Evolutionary conservation across 1,140 invertebrate genomes (phyloP).

Genomic region (Holotrichia oblita): DNA sequence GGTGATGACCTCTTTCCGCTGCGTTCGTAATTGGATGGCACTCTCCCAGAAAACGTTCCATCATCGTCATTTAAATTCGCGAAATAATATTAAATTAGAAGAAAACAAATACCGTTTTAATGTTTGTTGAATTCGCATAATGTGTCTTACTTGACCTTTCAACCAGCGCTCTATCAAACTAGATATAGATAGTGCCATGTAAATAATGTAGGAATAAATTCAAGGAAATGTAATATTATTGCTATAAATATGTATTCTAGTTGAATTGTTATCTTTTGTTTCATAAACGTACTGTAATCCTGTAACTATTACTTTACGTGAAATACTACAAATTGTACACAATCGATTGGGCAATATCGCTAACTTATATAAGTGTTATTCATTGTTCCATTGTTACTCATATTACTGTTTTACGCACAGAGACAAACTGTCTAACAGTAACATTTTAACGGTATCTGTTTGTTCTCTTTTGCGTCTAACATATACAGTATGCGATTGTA

Average conservation of each 20-base stretch:
- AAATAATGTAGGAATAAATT: too few species aligned
- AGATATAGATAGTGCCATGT: too few species aligned
- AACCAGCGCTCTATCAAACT: too few species aligned
- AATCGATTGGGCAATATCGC: neutral
- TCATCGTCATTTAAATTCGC: neutral
- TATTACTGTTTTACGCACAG: neutral
- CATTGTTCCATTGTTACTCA: neutral
- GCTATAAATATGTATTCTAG: too few species aligned
- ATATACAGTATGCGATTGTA: neutral
- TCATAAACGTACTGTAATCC: too few species aligned
- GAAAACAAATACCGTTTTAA: too few species aligned
- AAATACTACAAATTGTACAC: neutral
- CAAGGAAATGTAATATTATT: too few species aligned
- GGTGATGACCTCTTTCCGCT: neutral
- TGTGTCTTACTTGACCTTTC: too few species aligned
- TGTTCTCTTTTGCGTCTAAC: neutral
- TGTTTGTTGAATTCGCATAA: too few species aligned
- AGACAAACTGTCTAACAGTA: constrained; percentile 3
- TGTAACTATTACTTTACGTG: neutral
- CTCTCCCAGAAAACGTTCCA: neutral
- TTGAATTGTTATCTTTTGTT: too few species aligned
- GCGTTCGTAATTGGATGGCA: neutral
- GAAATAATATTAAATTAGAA: constrained; percentile 15
- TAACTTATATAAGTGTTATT: neutral
- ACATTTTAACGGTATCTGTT: neutral